These are phyloP conservation scores for Gymnocypris eckloni DNA, from an alignment of 2,797 vertebrate genomes.

Conservation along the genomic window DNA sequence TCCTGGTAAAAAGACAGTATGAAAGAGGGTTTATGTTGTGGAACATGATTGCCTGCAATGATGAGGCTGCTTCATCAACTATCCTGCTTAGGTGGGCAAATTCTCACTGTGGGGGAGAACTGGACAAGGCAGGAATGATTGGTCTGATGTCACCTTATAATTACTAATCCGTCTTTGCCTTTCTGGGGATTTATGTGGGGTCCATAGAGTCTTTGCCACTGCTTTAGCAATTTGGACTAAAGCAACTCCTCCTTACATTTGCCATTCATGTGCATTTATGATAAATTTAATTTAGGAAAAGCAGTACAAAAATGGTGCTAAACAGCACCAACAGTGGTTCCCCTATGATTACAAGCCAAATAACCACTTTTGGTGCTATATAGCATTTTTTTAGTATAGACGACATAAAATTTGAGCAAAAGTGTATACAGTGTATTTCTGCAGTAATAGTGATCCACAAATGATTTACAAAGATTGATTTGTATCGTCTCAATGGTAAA, in stretches of 20 bases:
- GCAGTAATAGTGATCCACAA: neutral
- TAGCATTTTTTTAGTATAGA: neutral
- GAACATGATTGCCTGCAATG: slow-evolving; percentile 46
- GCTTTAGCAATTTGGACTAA: neutral
- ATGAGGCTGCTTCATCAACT: slow-evolving; percentile 32
- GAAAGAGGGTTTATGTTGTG: slow-evolving; percentile 46
- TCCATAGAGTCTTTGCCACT: slow-evolving; percentile 28
- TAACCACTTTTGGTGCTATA: too few species aligned
- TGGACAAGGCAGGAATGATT: slow-evolving; percentile 43
- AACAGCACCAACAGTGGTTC: too few species aligned
- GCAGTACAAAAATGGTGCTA: too few species aligned
- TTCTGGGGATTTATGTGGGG: neutral
- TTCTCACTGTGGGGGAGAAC: slow-evolving; percentile 45
- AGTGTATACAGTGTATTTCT: neutral
- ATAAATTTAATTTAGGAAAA: neutral
- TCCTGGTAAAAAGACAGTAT: slow-evolving; percentile 42
- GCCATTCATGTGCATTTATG: neutral
- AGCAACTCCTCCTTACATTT: neutral
- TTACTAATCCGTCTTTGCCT: slow-evolving; percentile 36
- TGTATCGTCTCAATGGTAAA: neutral
- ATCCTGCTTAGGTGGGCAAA: slow-evolving; percentile 51
- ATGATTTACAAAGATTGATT: neutral
- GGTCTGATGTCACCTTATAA: slow-evolving; percentile 44
- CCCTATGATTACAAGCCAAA: too few species aligned
- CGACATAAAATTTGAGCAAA: neutral